A percentile compares a stretch with the other conserved stretches of the same genome.
Conservation (phyloP, 1,140 invertebrate genomes). For the Nephotettix cincticeps region DNA sequence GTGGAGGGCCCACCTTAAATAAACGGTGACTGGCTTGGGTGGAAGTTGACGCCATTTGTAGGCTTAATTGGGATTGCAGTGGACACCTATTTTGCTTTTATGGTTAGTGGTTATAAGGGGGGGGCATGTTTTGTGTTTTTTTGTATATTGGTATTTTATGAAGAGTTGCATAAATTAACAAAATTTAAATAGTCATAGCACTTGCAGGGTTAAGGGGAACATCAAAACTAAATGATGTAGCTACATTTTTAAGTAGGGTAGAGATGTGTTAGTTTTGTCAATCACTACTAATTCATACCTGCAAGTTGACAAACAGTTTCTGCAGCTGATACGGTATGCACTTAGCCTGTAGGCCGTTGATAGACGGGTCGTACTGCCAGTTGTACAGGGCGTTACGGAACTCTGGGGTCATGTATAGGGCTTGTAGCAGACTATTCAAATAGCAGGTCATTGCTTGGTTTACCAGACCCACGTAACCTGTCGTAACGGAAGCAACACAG, state of each 20-base stretch:
- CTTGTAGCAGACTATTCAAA: constrained; percentile 86
- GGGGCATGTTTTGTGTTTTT: too few species aligned
- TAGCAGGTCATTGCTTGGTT: constrained; percentile 97
- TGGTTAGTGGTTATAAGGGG: too few species aligned
- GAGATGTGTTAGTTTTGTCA: too few species aligned
- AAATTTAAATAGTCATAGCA: too few species aligned
- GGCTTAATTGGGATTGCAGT: too few species aligned
- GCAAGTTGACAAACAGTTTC: constrained; percentile 83
- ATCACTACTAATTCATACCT: too few species aligned
- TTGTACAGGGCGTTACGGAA: constrained; percentile 89
- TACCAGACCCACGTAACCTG: constrained; percentile 81
- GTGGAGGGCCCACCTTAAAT: too few species aligned
- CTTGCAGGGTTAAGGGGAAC: neutral
- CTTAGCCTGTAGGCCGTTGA: constrained; percentile 58
- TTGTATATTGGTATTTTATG: too few species aligned
- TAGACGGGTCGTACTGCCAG: constrained; percentile 73
- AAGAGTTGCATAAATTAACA: too few species aligned
- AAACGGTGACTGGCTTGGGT: too few species aligned
- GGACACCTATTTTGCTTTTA: too few species aligned
- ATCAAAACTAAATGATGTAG: neutral
- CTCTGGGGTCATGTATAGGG: constrained; percentile 93
- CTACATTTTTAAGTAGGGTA: neutral
- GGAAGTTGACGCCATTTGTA: too few species aligned
- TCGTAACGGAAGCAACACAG: constrained; percentile 14
- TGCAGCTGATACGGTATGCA: constrained; percentile 89